Base-by-base conservation (phyloP, 2,797 vertebrate genomes). In the Megalops cyprinoides region DNA sequence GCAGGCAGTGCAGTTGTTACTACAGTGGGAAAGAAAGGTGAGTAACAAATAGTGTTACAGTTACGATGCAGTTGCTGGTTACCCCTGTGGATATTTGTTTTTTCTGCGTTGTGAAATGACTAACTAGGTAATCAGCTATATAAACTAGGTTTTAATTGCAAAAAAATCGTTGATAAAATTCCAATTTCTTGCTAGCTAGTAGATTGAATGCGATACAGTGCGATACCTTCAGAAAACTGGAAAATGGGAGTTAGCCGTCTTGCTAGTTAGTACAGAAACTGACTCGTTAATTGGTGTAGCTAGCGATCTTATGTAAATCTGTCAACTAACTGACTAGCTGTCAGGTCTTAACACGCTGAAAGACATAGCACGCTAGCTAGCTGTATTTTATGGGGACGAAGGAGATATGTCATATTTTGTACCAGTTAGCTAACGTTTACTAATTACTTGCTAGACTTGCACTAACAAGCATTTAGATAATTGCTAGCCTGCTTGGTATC, bases 11-110 rank as follows among this genome's bases (percentile, higher is more conserved):
- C 92, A 87, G 89, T 87, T 87, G 87, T 89, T 83, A 58, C 71
- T 89, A 90, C 87, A 71, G 86, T 87, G 87, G 87, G 90, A 86
- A 86, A 88, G 87, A 44, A 89, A 92, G 93, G 93, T 94, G 91
- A 93, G 94, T 88, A 82, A 73, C 84, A 81, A 80, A 55, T 79
- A 25, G 69, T 71, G 20, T 79, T 84, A 74, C 77, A 82, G 80
- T 46, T 75, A 23, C 37, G 4, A 23, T 42, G 39, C 39, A 44
- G 39, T 71, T n/a, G 42, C 67, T 44, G 20, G 20, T 12, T 71
- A 71, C 23, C 20, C n/a, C 23, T n/a, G 7, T n/a, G 12, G 23
- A 39, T 71, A 71, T 44, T 71, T 44, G 67, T 7, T 71, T 71
- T 71, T 71, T 18, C 39, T 71, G 20, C n/a, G 20, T 23, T n/a